Evolutionary conservation across 2,113 vertebrate species (phyloP), one percentile per base, ranked within the genome.

Genomic region (Drymodes brunneopygia): DNA sequence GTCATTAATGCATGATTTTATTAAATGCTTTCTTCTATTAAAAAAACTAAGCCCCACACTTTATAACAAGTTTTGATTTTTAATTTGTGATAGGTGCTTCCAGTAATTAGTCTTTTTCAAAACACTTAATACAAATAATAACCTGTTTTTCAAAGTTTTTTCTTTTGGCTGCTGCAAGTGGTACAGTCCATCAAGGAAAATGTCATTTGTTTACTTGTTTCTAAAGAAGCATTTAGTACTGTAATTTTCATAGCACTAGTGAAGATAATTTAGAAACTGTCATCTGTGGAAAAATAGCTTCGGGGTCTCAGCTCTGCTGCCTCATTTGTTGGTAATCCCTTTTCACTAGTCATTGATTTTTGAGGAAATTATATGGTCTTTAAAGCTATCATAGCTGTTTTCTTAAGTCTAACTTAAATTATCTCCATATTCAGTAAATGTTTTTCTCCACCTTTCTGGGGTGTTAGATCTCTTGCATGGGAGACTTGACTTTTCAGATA

Each of bases 261-360:
- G n/a, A 67, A 60, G 57, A 31, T 81, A 29, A 81, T 45, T 24
- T 47, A 66, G 21, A 73, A 89, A 24, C 23, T 24, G 10, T 47
- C 15, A 35, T 81, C 36, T 0, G 5, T 44, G 44, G 35, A 53
- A 48, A 57, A 66, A 20, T 60, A 54, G 22, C 24, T 53, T 60
- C 0, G 1, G 6, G 3, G 36, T 66, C 12, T 79, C 45, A 40
- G 27, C 27, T 1, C 1, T 45, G 20, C 33, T 85, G 10, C 42
- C 24, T 73, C 17, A 44, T 35, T 7, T 70, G 7, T 29, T 81
- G 33, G 15, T 69, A 62, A 61, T 70, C 8, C 19, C 38, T 78
- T 58, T 90, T 62, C 29, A 28, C 14, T 58, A 23, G 8, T 61
- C 0, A 20, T 53, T 77, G 64, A 22, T 51, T 67, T 81, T 47